A percentile compares a stretch with the other conserved stretches of the same genome.
These are phyloP conservation scores for Caenorhabditis afra DNA, from an alignment of 2,888 invertebrate species.

Conservation along the genomic window DNA sequence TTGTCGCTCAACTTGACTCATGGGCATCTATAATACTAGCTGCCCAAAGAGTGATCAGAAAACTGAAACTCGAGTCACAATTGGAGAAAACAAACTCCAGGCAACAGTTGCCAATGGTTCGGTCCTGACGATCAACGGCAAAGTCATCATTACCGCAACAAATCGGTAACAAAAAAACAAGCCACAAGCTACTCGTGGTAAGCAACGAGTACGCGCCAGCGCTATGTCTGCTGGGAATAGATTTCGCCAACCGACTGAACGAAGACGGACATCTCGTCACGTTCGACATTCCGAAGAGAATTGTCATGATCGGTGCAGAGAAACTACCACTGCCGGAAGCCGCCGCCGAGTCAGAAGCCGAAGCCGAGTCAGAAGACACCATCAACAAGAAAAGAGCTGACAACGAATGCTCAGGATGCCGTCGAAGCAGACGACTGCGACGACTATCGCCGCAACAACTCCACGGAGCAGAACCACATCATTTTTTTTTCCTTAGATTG, in stretches of 20 bases:
- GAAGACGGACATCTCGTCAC: conserved; percentile 12
- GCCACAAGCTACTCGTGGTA: conserved; percentile 2
- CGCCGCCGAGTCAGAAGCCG: too few relatives aligned
- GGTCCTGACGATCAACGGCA: background rate
- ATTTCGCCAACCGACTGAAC: conserved; percentile 14
- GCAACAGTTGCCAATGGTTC: conserved; percentile 29
- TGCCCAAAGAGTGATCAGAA: background rate
- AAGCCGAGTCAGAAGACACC: too few relatives aligned
- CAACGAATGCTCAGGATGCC: too few relatives aligned
- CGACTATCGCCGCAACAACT: too few relatives aligned
- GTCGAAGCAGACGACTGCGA: too few relatives aligned
- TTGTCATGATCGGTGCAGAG: background rate
- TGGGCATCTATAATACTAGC: conserved; percentile 18
- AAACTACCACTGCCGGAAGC: background rate
- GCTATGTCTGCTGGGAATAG: conserved; percentile 25
- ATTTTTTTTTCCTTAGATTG: too few relatives aligned
- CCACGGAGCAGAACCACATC: too few relatives aligned
- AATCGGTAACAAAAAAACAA: conserved; percentile 3
- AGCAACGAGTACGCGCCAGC: conserved; percentile 22
- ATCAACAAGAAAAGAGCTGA: too few relatives aligned
- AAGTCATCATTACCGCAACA: background rate
- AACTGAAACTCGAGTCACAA: background rate
- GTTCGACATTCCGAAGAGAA: background rate
- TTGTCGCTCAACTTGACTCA: conserved; percentile 23
- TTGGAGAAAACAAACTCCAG: too few relatives aligned